These are phyloP conservation scores for Gouania willdenowi DNA, from an alignment of 2,797 vertebrate species.

Conservation along the genomic window DNA sequence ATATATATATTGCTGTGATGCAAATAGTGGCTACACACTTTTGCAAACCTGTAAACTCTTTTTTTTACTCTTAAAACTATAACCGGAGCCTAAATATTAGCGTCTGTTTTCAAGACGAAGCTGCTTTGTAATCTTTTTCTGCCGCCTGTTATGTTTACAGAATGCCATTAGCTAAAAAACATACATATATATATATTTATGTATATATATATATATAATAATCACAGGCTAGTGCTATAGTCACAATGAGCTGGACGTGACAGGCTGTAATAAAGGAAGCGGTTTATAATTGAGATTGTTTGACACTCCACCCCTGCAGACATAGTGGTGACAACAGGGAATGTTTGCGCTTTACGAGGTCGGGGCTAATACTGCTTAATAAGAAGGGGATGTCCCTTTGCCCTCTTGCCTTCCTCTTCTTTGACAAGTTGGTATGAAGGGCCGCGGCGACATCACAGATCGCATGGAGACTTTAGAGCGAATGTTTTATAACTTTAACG, in stretches of 20 bases:
- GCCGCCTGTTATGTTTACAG: no score
- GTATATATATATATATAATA: conserved; percentile 19
- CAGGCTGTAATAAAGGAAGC: conserved; percentile 47
- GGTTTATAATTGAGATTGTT: conserved; percentile 43
- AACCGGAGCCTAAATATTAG: no score
- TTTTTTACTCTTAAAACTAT: no score
- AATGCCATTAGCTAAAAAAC: no score
- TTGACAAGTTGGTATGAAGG: conserved; percentile 22
- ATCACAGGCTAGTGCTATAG: conserved; percentile 7
- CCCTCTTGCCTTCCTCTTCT: conserved; percentile 22
- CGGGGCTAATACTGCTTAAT: conserved; percentile 50
- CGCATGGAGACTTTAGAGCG: not conserved
- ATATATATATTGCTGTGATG: no score
- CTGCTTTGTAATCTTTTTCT: conserved; percentile 23
- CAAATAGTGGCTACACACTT: no score
- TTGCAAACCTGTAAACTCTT: no score
- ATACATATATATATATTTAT: no score
- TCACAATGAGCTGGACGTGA: conserved; percentile 23
- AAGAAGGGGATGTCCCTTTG: conserved; percentile 55
- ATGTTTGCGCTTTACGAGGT: conserved; percentile 60
- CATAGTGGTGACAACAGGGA: conserved; percentile 63
- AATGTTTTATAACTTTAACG: no score
- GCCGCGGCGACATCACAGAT: conserved; percentile 1
- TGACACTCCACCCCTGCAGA: conserved; percentile 52
- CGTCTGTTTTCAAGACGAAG: no score